Evolutionary conservation across 2,888 invertebrate species (phyloP).

Genomic region (Apomyelois bistriatella): DNA sequence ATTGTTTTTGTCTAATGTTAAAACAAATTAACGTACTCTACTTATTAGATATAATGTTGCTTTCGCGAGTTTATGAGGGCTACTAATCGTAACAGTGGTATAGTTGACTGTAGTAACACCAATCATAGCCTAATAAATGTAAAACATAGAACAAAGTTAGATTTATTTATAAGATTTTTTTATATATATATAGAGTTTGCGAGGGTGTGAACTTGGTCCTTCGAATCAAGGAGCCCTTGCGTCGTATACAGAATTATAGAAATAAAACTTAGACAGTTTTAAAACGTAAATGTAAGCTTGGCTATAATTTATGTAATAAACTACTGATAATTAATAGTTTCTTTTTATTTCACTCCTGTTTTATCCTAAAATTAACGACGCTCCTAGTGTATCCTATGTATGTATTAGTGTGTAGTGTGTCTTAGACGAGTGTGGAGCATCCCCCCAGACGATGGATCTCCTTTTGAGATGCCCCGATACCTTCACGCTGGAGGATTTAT

Average conservation of each 20-base stretch:
- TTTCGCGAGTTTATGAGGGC: slow-evolving; percentile 47
- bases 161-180: slow-evolving; percentile 70
- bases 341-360: slow-evolving; percentile 30
- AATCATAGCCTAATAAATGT: slow-evolving; percentile 74
- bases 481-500: too few relatives aligned
- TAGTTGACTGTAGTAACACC: slow-evolving; percentile 73
- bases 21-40: slow-evolving; percentile 12
- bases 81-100: slow-evolving; percentile 44
- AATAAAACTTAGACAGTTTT: slow-evolving; percentile 63
- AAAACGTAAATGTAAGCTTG: slow-evolving; percentile 76
- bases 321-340: slow-evolving; percentile 70
- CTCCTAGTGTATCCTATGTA: too few relatives aligned
- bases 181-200: slow-evolving; percentile 44
- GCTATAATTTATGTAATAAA: slow-evolving; percentile 80
- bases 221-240: slow-evolving; percentile 32
- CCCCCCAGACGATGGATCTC: too few relatives aligned
- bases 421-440: too few relatives aligned
- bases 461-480: too few relatives aligned
- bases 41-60: slow-evolving; percentile 47
- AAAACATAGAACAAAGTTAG: slow-evolving; percentile 73
- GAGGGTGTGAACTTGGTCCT: slow-evolving; percentile 30
- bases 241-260: slow-evolving; percentile 53
- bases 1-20: neutral
- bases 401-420: too few relatives aligned
- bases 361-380: too few relatives aligned